phyloP scores from a whole-genome alignment of 2,888 invertebrate genomes.

The Oscheius onirici region DNA sequence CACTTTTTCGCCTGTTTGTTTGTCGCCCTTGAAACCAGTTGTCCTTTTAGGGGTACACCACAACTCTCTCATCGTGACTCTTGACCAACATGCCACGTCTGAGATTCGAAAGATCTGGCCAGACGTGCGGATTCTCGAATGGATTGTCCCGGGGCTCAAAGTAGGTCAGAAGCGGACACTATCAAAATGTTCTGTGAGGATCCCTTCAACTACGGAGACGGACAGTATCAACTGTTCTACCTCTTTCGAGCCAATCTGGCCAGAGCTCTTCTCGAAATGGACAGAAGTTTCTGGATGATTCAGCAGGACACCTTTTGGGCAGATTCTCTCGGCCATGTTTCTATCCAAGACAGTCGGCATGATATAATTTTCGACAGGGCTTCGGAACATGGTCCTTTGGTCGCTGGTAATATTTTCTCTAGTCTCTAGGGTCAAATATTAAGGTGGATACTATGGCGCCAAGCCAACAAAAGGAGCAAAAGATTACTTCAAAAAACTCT shows the following conservation, averaged over 20 bases:
- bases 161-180: constrained; percentile 41
- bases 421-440: background rate
- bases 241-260: constrained; percentile 68
- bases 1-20: background rate
- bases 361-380: constrained; percentile 68
- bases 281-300: constrained; percentile 68
- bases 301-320: constrained; percentile 71
- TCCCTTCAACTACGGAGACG: constrained; percentile 70
- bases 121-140: constrained; percentile 45
- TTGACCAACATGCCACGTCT: constrained; percentile 49
- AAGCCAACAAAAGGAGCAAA: constrained; percentile 48
- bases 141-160: constrained; percentile 55
- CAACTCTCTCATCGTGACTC: constrained; percentile 57
- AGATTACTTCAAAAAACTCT: constrained; percentile 57
- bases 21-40: background rate
- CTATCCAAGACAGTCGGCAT: constrained; percentile 25
- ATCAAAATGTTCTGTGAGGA: too few relatives aligned
- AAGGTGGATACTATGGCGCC: constrained; percentile 67
- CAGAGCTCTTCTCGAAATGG: constrained; percentile 47
- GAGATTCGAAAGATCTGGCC: constrained; percentile 53
- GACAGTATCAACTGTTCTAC: constrained; percentile 68
- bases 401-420: constrained; percentile 52
- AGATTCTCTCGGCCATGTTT: constrained; percentile 46
- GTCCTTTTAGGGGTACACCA: constrained; percentile 57
- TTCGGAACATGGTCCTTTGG: constrained; percentile 55